A percentile compares a stretch with the other conserved stretches of the same genome.
These are phyloP conservation scores for Athene cunicularia DNA, from an alignment of 2,113 vertebrate species.

Conservation along the genomic window DNA sequence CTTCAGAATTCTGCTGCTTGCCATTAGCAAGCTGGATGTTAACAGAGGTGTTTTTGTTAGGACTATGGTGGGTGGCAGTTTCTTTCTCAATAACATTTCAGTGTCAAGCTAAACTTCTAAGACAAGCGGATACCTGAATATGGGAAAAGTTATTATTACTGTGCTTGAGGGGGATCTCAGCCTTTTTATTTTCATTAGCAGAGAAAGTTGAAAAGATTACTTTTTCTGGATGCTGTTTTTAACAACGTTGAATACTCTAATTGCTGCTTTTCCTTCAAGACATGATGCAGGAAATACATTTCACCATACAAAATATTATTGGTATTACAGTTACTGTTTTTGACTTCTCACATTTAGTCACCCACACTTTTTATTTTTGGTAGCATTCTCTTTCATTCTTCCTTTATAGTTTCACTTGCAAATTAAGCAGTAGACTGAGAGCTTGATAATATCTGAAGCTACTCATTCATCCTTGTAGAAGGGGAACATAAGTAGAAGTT, in stretches of 20 bases:
- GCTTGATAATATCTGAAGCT: neutral
- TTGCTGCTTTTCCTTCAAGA: neutral
- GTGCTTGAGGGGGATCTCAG: neutral
- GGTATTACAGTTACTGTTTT: neutral
- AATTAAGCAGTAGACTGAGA: neutral
- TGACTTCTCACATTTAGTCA: neutral
- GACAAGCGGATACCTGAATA: neutral
- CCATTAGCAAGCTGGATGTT: neutral
- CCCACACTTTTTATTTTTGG: neutral
- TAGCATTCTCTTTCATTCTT: neutral
- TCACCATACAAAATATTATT: neutral
- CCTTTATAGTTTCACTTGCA: neutral
- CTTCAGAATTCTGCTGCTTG: neutral
- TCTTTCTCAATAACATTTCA: neutral
- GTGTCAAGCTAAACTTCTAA: neutral
- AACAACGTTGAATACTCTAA: neutral
- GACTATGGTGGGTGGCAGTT: neutral
- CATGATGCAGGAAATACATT: neutral
- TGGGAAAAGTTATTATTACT: neutral
- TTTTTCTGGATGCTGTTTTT: neutral
- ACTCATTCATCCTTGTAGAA: neutral
- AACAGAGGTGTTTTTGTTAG: neutral
- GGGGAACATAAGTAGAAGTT: neutral
- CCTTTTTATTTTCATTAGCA: neutral
- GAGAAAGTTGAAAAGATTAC: neutral